Conservation (phyloP, 2,888 invertebrate genomes). For the Agrochola lychnidis region DNA sequence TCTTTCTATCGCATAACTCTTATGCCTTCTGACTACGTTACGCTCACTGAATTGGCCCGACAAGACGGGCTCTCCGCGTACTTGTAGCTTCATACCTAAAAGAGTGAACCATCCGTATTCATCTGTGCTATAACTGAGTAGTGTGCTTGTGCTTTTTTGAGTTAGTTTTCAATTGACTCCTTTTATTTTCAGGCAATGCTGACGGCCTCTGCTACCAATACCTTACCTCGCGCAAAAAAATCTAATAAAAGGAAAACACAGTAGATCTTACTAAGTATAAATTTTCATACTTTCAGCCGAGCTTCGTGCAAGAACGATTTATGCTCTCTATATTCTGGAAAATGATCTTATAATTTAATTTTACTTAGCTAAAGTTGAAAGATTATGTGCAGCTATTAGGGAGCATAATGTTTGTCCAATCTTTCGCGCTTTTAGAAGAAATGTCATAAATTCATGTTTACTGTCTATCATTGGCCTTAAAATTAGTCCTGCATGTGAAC, state of each 20-base stretch:
- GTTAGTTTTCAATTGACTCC: conserved; percentile 82
- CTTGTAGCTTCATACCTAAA: no score
- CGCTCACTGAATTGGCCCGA: no score
- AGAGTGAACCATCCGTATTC: no score
- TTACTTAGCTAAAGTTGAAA: conserved; percentile 27
- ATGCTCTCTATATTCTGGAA: conserved; percentile 60
- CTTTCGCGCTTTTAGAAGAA: conserved; percentile 47
- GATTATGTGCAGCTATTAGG: conserved; percentile 46
- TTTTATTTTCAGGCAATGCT: conserved; percentile 92
- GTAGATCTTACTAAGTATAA: conserved; percentile 73
- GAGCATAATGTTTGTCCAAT: conserved; percentile 50
- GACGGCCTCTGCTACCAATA: conserved; percentile 93
- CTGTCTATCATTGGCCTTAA: conserved; percentile 32
- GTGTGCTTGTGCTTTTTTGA: conserved; percentile 80
- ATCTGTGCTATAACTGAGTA: conserved; percentile 41
- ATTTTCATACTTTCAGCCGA: conserved; percentile 45
- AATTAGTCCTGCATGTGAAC: conserved; percentile 49
- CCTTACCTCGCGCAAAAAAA: conserved; percentile 94
- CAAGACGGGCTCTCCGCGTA: no score
- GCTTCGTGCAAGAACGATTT: conserved; percentile 49
- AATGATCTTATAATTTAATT: conserved; percentile 26
- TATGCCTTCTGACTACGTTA: no score
- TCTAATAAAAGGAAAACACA: conserved; percentile 93
- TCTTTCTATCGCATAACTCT: no score
- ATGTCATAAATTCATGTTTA: conserved; percentile 25